Percentiles rank a stretch among this genome's conserved stretches.
phyloP scores from a whole-genome alignment of 2,888 invertebrate species.

The Nipponacmea schrenckii region DNA sequence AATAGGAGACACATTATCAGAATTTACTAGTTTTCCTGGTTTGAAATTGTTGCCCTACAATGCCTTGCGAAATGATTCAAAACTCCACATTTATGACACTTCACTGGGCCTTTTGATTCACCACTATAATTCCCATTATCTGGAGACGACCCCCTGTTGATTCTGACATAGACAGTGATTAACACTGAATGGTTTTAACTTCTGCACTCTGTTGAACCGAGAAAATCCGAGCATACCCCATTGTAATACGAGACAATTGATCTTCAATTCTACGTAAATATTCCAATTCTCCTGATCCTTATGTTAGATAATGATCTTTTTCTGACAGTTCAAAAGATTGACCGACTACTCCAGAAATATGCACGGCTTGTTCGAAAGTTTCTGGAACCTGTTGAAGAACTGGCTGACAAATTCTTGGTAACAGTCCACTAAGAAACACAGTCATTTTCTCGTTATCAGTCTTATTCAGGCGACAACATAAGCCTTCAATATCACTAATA shows the following conservation, averaged over 20 bases:
- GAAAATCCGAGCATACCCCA: no score
- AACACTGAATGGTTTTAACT: no score
- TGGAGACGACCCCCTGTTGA: no score
- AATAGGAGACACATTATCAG: constrained; percentile 4
- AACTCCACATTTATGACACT: background rate
- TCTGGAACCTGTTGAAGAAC: background rate
- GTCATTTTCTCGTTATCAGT: background rate
- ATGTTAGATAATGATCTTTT: background rate
- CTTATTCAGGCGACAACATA: background rate
- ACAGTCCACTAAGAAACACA: background rate
- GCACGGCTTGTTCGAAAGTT: background rate
- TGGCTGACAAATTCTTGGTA: background rate
- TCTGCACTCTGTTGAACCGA: no score
- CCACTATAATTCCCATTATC: no score
- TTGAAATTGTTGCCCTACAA: background rate
- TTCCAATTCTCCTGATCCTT: background rate
- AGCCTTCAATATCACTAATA: background rate
- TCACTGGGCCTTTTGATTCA: background rate
- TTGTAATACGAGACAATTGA: background rate
- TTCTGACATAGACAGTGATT: no score
- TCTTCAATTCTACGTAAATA: background rate
- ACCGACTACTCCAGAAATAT: background rate
- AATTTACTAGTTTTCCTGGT: background rate
- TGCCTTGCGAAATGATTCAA: background rate
- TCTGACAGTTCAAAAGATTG: background rate